phyloP scores from a whole-genome alignment of 2,113 vertebrate genomes.

The Anhinga anhinga region DNA sequence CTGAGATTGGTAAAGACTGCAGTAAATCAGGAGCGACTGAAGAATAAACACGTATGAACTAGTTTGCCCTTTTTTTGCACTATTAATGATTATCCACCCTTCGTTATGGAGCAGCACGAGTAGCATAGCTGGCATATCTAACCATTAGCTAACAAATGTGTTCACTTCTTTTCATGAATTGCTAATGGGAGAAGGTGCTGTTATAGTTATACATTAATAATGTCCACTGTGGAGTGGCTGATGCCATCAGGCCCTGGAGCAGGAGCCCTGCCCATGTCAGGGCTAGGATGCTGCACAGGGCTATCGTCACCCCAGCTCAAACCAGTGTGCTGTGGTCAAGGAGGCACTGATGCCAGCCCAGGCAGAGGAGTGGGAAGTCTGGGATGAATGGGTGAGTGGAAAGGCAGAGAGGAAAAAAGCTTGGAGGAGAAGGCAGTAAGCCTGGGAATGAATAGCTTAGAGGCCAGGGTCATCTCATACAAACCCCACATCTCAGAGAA shows the following conservation, averaged over 20 bases:
- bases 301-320: not conserved
- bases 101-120: fast-evolving
- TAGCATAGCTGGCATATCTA: not conserved
- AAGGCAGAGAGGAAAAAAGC: not conserved
- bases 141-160: not conserved
- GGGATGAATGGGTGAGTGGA: not conserved
- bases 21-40: not conserved
- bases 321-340: not conserved
- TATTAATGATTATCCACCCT: slow-evolving; percentile 24
- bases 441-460: not conserved
- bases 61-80: not conserved
- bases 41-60: not conserved
- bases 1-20: not conserved
- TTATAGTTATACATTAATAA: not conserved
- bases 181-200: not conserved
- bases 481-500: not conserved
- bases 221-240: not conserved
- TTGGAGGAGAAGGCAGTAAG: not conserved
- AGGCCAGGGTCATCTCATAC: fast-evolving
- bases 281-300: not conserved
- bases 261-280: fast-evolving
- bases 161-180: not conserved
- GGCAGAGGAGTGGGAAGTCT: not conserved
- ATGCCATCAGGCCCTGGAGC: not conserved
- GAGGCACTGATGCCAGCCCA: fast-evolving